These are phyloP conservation scores for Lasioglossum leucozonium DNA, from an alignment of 2,888 invertebrate genomes.

Conservation along the genomic window DNA sequence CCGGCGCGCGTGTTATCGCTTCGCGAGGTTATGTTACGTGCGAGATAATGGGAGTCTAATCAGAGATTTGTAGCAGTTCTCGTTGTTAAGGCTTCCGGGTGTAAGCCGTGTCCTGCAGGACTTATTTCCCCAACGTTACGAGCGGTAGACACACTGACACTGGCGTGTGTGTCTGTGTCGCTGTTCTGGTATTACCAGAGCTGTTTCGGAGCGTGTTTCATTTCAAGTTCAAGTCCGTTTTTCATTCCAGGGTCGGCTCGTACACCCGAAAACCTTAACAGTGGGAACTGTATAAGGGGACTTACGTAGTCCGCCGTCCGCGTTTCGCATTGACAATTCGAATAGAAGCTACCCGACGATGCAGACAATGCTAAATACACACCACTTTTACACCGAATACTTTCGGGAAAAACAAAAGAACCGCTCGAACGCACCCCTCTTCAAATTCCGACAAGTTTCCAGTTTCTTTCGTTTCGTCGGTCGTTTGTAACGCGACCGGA, in stretches of 20 bases:
- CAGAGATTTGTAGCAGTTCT: too few species aligned
- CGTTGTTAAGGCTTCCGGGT: too few species aligned
- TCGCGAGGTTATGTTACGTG: not conserved
- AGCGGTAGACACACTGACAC: not conserved
- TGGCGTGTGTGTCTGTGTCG: too few species aligned
- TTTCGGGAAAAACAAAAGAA: not conserved
- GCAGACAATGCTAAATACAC: not conserved
- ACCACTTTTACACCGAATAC: not conserved
- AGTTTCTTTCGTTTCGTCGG: not conserved
- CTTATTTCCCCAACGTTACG: not conserved
- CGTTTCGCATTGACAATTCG: not conserved
- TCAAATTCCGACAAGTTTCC: not conserved
- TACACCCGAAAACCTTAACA: not conserved
- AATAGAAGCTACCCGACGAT: not conserved
- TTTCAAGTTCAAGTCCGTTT: not conserved
- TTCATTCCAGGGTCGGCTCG: not conserved
- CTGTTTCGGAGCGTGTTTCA: too few species aligned
- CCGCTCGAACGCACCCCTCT: too few species aligned
- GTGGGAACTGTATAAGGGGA: not conserved
- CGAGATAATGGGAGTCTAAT: not conserved
- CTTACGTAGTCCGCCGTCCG: too few species aligned
- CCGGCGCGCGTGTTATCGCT: not conserved
- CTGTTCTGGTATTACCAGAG: too few species aligned
- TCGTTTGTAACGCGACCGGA: not conserved
- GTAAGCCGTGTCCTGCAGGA: too few species aligned